Evolutionary conservation across 2,797 vertebrate genomes (phyloP).

Genomic region (Melanotaenia parkinsoni): DNA sequence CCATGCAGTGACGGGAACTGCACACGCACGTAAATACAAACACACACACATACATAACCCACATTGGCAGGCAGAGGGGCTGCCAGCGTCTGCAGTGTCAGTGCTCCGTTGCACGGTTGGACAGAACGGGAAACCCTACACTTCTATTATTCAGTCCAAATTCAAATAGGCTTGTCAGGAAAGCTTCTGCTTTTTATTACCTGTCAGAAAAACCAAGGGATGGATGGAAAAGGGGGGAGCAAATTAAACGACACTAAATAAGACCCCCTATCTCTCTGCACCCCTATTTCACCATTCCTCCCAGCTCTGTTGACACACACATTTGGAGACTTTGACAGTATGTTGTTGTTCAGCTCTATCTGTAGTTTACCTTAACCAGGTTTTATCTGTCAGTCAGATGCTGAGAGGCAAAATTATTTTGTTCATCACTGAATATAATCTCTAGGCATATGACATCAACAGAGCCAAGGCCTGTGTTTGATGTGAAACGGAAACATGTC

Average conservation of each 20-base stretch:
- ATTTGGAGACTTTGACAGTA: slow-evolving; percentile 64
- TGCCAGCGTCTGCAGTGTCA: slow-evolving; percentile 40
- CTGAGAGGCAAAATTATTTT: slow-evolving; percentile 62
- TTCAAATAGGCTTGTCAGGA: slow-evolving; percentile 82
- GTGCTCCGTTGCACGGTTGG: slow-evolving; percentile 60
- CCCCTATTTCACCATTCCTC: slow-evolving; percentile 48
- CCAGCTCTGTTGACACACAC: slow-evolving; percentile 29
- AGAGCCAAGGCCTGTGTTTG: slow-evolving; percentile 6
- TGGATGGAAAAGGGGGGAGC: slow-evolving; percentile 69
- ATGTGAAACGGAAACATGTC: slow-evolving; percentile 24
- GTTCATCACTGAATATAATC: slow-evolving; percentile 55
- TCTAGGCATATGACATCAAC: slow-evolving; percentile 26
- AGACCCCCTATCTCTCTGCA: slow-evolving; percentile 61
- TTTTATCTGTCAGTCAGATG: slow-evolving; percentile 72
- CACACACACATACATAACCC: background rate
- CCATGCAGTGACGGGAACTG: background rate
- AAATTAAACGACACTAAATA: slow-evolving; percentile 81
- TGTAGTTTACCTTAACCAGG: slow-evolving; percentile 58
- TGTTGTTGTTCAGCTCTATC: slow-evolving; percentile 64
- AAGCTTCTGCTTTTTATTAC: slow-evolving; percentile 75
- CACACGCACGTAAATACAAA: background rate
- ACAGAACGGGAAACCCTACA: slow-evolving; percentile 68
- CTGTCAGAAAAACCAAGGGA: slow-evolving; percentile 77
- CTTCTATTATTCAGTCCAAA: slow-evolving; percentile 81
- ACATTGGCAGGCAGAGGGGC: slow-evolving; percentile 35